Evolutionary conservation across 2,888 invertebrate genomes (phyloP), one percentile per base, ranked within the genome.

Genomic region (Actias luna): DNA sequence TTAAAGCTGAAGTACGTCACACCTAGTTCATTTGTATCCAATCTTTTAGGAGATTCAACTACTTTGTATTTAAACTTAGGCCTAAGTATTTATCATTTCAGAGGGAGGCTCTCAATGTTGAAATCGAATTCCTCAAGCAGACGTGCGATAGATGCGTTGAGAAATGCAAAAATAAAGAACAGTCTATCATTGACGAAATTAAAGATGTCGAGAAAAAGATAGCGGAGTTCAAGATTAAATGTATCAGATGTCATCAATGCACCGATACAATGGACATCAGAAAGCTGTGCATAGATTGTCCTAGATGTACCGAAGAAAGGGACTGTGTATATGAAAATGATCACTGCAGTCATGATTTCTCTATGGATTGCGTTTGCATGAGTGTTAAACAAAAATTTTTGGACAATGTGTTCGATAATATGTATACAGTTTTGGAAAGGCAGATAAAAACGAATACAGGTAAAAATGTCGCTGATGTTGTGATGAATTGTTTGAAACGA

Each of bases 391-490:
- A 83, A 16, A 88, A 82, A 64, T 89, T 92, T 61, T 68, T 92
- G 25, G 85, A 87, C 64, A 92, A 92, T 66, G 86, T 92, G 0
- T 88, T 92, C 62, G 91, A 91, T 60, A 91, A 92, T 63, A 92
- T 92, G 92, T 87, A 87, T 63, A 86, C 85, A 0, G 80, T 88
- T 7, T 70, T 92, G 52, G 88, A 85, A 61, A 83, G 77, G 63
- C 76, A 89, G 69, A 69, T 74, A 2, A 80, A 81, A 55, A 82
- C 83, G 2, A 67, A 68, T 1, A 66, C 80, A 0, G 92, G 91
- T 0, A 88, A 85, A 73, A 77, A 79, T 8, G 72, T 92, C 1
- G 90, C 88, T 0, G 82, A 87, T 22, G 68, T 77, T 22, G 76
- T 92, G 5, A 60, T 90, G 7, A 67, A 73, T 14, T 84, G 85